These are phyloP conservation scores for Vanessa tameamea DNA, from an alignment of 1,140 invertebrate species.

Conservation along the genomic window DNA sequence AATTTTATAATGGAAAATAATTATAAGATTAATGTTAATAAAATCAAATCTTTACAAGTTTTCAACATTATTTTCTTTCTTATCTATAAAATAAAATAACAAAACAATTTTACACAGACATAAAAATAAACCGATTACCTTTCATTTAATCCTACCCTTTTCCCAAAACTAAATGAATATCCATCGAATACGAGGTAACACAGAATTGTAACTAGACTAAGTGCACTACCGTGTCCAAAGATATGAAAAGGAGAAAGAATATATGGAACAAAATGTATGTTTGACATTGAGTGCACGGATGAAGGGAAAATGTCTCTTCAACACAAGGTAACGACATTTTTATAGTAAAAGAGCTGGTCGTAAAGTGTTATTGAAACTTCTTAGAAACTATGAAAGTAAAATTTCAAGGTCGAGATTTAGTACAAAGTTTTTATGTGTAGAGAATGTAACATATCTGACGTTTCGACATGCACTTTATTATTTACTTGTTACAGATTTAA, in stretches of 20 bases:
- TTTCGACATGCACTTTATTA: no score
- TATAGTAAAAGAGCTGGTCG: background rate
- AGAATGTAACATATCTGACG: no score
- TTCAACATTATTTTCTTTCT: no score
- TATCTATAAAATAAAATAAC: no score
- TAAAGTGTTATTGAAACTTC: background rate
- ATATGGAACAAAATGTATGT: background rate
- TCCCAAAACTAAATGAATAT: constrained; percentile 12
- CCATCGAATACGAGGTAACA: constrained; percentile 13
- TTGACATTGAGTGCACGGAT: background rate
- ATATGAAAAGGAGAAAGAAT: constrained; percentile 8
- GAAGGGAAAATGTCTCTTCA: background rate
- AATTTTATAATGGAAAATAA: no score
- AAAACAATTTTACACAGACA: no score
- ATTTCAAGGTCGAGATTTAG: no score
- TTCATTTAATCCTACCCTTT: background rate
- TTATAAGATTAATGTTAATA: no score
- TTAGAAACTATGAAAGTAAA: no score
- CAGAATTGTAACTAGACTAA: constrained; percentile 12
- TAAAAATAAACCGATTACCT: background rate
- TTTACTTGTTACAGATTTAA: no score
- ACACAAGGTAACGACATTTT: background rate
- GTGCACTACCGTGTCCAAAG: constrained; percentile 11
- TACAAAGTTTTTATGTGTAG: no score
- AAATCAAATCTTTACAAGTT: no score